Percentiles rank a stretch among this genome's conserved stretches.
These are phyloP conservation scores for Onchidella celtica DNA, from an alignment of 2,888 invertebrate genomes.

Conservation along the genomic window DNA sequence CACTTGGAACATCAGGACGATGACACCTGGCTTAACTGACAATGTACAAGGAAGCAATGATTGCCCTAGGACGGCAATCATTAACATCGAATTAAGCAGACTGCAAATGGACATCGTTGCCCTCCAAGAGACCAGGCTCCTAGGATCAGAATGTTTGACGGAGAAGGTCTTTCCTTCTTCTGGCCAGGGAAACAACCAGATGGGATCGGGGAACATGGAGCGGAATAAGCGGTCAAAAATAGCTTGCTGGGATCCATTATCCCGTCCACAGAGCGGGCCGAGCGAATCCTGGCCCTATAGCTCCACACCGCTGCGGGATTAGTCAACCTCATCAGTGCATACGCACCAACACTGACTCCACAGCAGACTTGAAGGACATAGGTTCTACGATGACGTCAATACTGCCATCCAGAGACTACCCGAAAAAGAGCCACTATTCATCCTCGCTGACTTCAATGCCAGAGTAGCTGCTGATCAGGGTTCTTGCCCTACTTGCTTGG, in stretches of 20 bases:
- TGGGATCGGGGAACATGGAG: not conserved
- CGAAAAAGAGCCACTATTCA: not conserved
- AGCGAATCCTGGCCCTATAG: conserved; percentile 10
- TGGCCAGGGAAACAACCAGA: not conserved
- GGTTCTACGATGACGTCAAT: no score
- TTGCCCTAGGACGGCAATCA: not conserved
- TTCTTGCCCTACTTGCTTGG: not conserved
- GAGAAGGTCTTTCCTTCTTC: not conserved
- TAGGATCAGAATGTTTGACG: not conserved
- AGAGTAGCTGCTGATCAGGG: conserved; percentile 5
- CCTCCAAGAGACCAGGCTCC: conserved; percentile 15
- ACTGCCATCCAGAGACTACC: no score
- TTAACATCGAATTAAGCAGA: conserved; percentile 22
- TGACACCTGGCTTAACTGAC: not conserved
- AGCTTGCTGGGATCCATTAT: not conserved
- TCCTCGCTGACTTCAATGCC: conserved; percentile 23
- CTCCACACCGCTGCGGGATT: conserved; percentile 2
- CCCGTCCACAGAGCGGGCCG: no score
- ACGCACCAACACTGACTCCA: not conserved
- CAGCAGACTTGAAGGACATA: no score
- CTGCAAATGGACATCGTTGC: conserved; percentile 19
- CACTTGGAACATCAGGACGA: conserved; percentile 15
- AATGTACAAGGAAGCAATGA: not conserved
- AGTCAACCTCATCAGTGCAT: not conserved
- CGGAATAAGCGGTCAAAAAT: conserved; percentile 7